Conservation (phyloP, 2,113 vertebrate genomes). For the Zootoca vivipara region DNA sequence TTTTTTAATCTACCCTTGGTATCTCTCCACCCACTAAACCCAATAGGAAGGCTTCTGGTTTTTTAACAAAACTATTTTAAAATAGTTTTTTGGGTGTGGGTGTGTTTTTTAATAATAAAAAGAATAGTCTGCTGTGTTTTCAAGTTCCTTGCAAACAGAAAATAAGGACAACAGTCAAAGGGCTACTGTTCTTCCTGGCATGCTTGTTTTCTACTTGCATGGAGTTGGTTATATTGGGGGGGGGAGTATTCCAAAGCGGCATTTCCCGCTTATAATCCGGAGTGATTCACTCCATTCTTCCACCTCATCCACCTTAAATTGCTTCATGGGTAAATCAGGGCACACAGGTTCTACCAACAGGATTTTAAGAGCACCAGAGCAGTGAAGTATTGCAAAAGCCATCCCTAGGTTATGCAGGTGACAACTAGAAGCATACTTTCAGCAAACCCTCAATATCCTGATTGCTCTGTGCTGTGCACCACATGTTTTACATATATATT, state of each 20-base stretch:
- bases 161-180: not conserved
- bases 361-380: conserved; percentile 19
- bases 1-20: no score
- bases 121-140: not conserved
- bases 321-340: no score
- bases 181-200: not conserved
- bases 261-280: not conserved
- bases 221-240: not conserved
- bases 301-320: not conserved
- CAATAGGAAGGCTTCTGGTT: no score
- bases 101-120: no score
- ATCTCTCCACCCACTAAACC: no score
- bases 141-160: not conserved
- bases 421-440: conserved; percentile 40
- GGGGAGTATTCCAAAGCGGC: not conserved
- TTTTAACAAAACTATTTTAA: no score
- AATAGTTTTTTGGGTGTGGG: no score
- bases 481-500: conserved; percentile 44
- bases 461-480: conserved; percentile 46
- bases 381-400: conserved; percentile 17
- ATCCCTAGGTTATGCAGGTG: conserved; percentile 37
- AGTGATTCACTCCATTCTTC: not conserved
- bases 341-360: conserved; percentile 24
- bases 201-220: not conserved
- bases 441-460: not conserved